Conservation (phyloP, 2,888 invertebrate species). For the Craniophora ligustri region DNA sequence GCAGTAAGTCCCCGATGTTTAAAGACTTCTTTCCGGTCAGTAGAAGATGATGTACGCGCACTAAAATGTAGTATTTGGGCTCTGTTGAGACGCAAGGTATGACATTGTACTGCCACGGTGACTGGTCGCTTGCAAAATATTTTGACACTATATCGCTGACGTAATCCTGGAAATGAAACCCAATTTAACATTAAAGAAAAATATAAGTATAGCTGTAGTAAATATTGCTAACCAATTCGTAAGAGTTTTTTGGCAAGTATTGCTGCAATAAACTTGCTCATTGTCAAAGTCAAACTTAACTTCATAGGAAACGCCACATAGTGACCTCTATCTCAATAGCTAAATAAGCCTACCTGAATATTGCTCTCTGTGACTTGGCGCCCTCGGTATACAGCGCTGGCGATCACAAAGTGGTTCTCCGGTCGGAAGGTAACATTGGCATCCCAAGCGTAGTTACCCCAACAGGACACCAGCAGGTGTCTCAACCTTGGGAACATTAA, state of each 20-base stretch:
- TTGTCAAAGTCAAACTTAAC: too few species aligned
- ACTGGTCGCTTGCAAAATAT: constrained; percentile 91
- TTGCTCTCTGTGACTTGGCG: constrained; percentile 91
- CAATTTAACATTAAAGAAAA: too few species aligned
- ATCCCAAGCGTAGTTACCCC: constrained; percentile 94
- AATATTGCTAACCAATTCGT: too few species aligned
- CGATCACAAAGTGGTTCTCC: constrained; percentile 91
- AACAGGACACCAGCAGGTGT: constrained; percentile 91
- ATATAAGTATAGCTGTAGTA: too few species aligned
- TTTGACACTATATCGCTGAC: constrained; percentile 93
- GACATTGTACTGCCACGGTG: constrained; percentile 95
- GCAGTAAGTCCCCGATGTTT: constrained; percentile 92
- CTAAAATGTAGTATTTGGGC: constrained; percentile 91
- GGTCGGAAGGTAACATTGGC: constrained; percentile 87
- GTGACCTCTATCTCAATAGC: too few species aligned
- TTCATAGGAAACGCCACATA: too few species aligned
- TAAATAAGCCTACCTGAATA: constrained; percentile 89
- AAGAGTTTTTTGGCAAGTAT: not conserved
- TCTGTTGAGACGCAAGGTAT: constrained; percentile 89
- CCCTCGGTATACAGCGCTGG: constrained; percentile 90
- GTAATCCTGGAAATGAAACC: constrained; percentile 91
- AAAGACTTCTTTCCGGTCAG: constrained; percentile 91
- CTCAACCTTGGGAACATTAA: constrained; percentile 91
- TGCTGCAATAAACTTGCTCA: not conserved
- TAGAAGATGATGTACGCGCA: constrained; percentile 93